phyloP scores from a whole-genome alignment of 2,797 vertebrate species.

The Triplophysa bombifrons region DNA sequence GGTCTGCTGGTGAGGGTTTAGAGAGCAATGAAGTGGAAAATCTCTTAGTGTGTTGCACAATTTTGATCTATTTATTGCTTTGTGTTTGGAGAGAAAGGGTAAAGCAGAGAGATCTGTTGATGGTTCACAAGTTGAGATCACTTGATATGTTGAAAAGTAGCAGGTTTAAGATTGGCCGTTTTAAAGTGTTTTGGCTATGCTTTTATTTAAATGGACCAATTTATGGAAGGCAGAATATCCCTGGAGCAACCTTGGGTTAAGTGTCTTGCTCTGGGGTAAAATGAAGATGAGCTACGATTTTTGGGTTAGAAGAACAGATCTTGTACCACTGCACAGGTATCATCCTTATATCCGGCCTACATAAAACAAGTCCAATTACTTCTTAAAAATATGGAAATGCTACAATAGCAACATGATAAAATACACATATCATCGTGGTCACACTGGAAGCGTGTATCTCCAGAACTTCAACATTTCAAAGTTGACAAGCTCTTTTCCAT shows the following conservation, averaged over 20 bases:
- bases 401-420: background rate
- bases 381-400: background rate
- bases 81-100: slow-evolving; percentile 26
- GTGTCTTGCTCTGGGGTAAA: slow-evolving; percentile 1
- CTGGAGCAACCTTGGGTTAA: background rate
- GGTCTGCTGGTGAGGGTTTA: slow-evolving; percentile 41
- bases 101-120: slow-evolving; percentile 25
- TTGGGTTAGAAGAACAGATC: background rate
- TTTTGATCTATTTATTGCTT: slow-evolving; percentile 65
- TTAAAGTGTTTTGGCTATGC: background rate
- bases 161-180: background rate
- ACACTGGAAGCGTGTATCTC: no score
- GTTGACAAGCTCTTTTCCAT: no score
- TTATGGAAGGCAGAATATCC: background rate
- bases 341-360: background rate
- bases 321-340: background rate
- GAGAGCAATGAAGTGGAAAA: slow-evolving; percentile 69
- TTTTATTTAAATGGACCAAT: background rate
- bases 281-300: background rate
- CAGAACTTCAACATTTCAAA: no score
- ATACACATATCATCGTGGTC: no score
- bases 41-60: slow-evolving; percentile 67
- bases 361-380: background rate
- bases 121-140: slow-evolving; percentile 61
- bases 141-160: slow-evolving; percentile 6